phyloP scores from a whole-genome alignment of 2,888 invertebrate genomes.

The Noctua fimbriata region DNA sequence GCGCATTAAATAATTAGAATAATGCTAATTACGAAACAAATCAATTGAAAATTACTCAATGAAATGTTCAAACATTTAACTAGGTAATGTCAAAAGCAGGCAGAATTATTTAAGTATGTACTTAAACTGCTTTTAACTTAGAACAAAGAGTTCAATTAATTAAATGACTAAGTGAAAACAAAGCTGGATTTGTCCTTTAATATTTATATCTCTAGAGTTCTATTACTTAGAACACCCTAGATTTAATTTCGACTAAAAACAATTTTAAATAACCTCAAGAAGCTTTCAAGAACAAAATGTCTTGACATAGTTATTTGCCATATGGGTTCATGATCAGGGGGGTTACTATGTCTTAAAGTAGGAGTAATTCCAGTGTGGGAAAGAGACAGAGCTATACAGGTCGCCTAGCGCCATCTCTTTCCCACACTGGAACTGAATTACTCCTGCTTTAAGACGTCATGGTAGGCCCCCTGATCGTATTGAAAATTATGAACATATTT shows the following conservation, averaged over 20 bases:
- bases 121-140: neutral
- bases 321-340: neutral
- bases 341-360: too few species aligned
- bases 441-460: too few species aligned
- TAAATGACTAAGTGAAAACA: conserved; percentile 3
- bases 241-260: neutral
- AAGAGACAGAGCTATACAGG: too few species aligned
- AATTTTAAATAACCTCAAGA: neutral
- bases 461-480: neutral
- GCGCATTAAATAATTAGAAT: neutral
- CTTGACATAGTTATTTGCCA: neutral
- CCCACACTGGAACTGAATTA: too few species aligned
- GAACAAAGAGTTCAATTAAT: neutral
- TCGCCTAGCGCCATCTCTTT: too few species aligned
- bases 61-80: neutral
- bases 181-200: neutral
- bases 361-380: too few species aligned
- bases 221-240: neutral
- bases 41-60: neutral
- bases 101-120: neutral
- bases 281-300: neutral
- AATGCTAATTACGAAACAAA: neutral
- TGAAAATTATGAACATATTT: neutral
- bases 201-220: neutral
- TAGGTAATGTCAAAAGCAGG: neutral